Base-by-base conservation (phyloP, 2,113 vertebrate genomes). In the Uropsilus gracilis region DNA sequence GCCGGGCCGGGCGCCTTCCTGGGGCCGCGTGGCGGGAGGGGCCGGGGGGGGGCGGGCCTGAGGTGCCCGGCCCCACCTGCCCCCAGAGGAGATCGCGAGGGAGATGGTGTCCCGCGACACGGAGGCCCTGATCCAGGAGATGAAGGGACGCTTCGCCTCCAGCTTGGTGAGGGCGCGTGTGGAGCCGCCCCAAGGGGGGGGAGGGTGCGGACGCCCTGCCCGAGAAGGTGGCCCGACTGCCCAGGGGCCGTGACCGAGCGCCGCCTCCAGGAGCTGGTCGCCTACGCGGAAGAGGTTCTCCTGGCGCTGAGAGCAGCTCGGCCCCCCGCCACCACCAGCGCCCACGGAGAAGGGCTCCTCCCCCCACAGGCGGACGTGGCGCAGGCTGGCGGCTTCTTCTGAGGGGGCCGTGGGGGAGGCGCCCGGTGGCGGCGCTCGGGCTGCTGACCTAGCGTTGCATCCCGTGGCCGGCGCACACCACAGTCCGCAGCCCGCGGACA, bases 241-340 rank as follows among this genome's bases (percentile, higher is more conserved):
- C n/a, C n/a, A n/a, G n/a, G n/a, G n/a, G n/a, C n/a, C n/a, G n/a
- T n/a, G n/a, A n/a, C n/a, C n/a, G n/a, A n/a, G 0, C 0, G 6
- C 22, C 76, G 53, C 48, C 72, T 34, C 32, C 75, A 99, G 98
- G 98, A 98, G 95, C 97, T 99, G 68, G 76, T 87, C 13, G 96
- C 93, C 8, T 90, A 98, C 0, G 96, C 96, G 32, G 61, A 97
- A 3, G 69, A 80, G 6, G 91, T 95, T 0, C 96, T 98, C 71
- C 9, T 8, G 9, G 97, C 96, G 42, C 95, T 99, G 87, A 82
- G 85, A 16, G 95, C 44, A 6, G n/a, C 22, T 2, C 0, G 0
- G 3, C 6, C 0, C 0, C 2, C 16, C 39, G 2, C 37, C 12
- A 28, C 34, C 0, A 4, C 10, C 16, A 2, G 34, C 16, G 32